Base-by-base conservation (phyloP, 1,140 invertebrate species). In the Uloborus diversus region DNA sequence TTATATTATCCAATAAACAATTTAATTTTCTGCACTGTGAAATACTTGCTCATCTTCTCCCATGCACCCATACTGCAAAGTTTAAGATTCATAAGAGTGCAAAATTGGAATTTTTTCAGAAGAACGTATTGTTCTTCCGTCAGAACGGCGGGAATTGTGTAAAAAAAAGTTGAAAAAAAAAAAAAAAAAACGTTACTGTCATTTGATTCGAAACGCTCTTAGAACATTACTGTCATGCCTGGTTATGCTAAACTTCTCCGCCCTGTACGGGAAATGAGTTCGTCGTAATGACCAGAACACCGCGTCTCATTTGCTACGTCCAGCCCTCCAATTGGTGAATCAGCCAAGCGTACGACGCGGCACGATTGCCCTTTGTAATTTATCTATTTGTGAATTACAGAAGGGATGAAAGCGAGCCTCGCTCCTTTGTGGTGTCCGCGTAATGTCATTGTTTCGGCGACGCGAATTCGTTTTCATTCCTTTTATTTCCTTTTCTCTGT, bases 311-410 rank as follows among this genome's bases (percentile, higher is more conserved):
- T 75, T 75, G 71, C 59, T 53, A n/a, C 11, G 71, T 11, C 37
- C 71, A 75, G 59, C 71, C 71, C 20, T 33, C 71, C 59, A 75
- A 64, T 75, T 75, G 71, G 13, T 64, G 59, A 42, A 30, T 33
- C 70, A 75, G 4, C 71, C 42, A 51, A 30, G 71, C 71, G 71
- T 75, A 62, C 59, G 42, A 75, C 59, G 71, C 71, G 57, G 71
- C n/a, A 35, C 42, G 57, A 75, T 75, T 75, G 64, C 37, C 25
- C 71, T 75, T 35, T 75, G 71, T 75, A 75, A 75, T 75, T 75
- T 64, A 75, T 75, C 71, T 75, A 75, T 75, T 75, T 75, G 71
- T 75, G 71, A 75, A 75, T 75, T 75, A 75, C 71, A 47, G 69
- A 23, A 25, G 47, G 64, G 25, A 30, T 51, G 64, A 66, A 66